A percentile compares a stretch with the other conserved stretches of the same genome.
These are phyloP conservation scores for Macropodus opercularis DNA, from an alignment of 2,797 vertebrate species.

Conservation along the genomic window DNA sequence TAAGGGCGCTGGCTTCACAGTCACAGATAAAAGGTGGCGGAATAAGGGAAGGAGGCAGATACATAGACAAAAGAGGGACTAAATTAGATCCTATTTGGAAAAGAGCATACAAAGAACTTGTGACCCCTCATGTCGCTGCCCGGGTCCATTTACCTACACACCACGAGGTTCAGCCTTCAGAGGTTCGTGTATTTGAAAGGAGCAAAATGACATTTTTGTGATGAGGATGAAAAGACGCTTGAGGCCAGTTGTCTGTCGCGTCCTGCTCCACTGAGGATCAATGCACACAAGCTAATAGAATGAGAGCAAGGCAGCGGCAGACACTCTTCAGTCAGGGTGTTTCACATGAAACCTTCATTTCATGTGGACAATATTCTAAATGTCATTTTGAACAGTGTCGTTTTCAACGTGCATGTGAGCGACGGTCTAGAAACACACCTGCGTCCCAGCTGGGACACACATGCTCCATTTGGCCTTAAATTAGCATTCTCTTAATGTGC, in stretches of 20 bases:
- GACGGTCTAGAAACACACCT: background rate
- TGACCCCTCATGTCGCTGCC: constrained; percentile 33
- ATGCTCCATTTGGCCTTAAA: constrained; percentile 4
- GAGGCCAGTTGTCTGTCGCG: background rate
- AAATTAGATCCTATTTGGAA: constrained; percentile 37
- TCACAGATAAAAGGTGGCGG: constrained; percentile 11
- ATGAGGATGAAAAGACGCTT: background rate
- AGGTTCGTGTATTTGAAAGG: background rate
- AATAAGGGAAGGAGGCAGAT: background rate
- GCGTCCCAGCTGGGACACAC: background rate
- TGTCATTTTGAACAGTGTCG: background rate
- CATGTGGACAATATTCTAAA: background rate
- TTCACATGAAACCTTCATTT: background rate
- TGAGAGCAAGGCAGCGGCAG: background rate
- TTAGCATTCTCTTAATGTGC: constrained; percentile 15
- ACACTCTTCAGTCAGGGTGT: background rate
- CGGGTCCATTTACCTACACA: background rate
- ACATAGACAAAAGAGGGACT: constrained; percentile 12
- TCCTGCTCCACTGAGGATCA: background rate
- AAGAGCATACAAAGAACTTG: constrained; percentile 15
- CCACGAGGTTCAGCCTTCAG: background rate
- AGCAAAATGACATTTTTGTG: background rate
- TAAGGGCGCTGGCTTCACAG: constrained; percentile 20
- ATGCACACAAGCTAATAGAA: background rate
- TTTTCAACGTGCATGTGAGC: background rate